Evolutionary conservation across 2,797 vertebrate genomes (phyloP), one percentile per base, ranked within the genome.

Genomic region (Nyctibius grandis): DNA sequence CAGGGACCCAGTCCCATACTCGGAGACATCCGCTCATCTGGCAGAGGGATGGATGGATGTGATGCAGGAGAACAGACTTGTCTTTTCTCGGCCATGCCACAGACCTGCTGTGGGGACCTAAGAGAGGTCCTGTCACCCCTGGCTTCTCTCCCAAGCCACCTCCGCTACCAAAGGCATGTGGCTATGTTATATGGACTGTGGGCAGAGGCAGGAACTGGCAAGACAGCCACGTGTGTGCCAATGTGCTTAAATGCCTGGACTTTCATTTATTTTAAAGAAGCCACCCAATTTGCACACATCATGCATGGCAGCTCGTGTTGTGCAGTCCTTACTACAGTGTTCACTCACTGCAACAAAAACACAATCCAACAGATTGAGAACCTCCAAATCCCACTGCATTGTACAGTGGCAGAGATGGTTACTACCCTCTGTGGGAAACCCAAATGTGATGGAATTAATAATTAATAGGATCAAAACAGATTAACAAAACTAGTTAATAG

Each of bases 321-420:
- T 36, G 29, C 33, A 34, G 25, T 29, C 51, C 29, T 89, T 4
- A 0, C 23, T 56, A 8, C 0, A 1, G 19, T 0, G 0, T 33
- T 73, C 36, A 76, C 28, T 22, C 45, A 48, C 4, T 3, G 1
- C 69, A 85, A 36, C 15, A 42, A 70, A 64, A 73, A 57, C 40
- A 9, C 31, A 64, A 19, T 45, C 22, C 51, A 75, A 11, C 6
- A 50, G 34, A 67, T 0, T 23, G 20, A 74, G 65, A 73, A 65
- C 51, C 45, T 34, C 73, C 76, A 73, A 75, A 84, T 15, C 50
- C 40, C 36, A 76, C 9, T 48, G 34, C 34, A 57, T 2, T 21
- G 19, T 42, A 59, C 38, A 63, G 47, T 26, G 6, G 47, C 34
- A 88, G 29, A 54, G 19, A 34, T 60, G 68, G n/a, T 65, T 70